Conservation (phyloP, 2,888 invertebrate genomes). For the Elgonia sp. region DNA sequence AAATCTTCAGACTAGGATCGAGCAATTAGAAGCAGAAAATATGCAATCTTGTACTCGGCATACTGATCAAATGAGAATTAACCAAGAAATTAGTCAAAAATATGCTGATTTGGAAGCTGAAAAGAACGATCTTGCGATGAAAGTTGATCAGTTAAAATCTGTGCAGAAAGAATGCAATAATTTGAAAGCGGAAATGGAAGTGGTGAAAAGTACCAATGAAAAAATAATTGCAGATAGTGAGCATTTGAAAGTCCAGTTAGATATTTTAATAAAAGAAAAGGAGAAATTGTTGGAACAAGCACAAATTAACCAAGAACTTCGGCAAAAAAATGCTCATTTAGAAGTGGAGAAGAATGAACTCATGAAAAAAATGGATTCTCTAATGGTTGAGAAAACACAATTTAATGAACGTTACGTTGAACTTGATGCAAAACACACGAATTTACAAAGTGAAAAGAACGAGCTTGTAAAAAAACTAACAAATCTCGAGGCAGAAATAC, state of each 20-base stretch:
- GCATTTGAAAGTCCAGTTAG: too few species aligned
- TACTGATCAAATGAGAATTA: neutral
- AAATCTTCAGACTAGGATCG: constrained; percentile 9
- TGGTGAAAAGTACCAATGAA: too few species aligned
- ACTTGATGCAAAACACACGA: neutral
- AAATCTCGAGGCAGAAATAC: constrained; percentile 11
- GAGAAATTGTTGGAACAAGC: neutral
- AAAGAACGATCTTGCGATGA: neutral
- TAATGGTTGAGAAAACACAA: neutral
- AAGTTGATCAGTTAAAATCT: neutral
- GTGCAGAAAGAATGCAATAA: too few species aligned
- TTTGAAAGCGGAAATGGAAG: too few species aligned
- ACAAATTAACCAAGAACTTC: neutral
- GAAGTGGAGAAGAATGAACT: neutral
- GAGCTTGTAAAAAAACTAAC: neutral
- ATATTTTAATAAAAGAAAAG: neutral
- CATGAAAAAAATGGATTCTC: neutral
- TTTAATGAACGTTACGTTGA: neutral
- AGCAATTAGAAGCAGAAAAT: constrained; percentile 19
- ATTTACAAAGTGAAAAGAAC: neutral
- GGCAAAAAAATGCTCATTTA: neutral
- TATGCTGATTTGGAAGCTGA: neutral
- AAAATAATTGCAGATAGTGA: too few species aligned
- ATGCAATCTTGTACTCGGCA: neutral
- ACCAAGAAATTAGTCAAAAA: neutral